Base-by-base conservation (phyloP, 2,888 invertebrate genomes). In the Gandaritis pyraliata region DNA sequence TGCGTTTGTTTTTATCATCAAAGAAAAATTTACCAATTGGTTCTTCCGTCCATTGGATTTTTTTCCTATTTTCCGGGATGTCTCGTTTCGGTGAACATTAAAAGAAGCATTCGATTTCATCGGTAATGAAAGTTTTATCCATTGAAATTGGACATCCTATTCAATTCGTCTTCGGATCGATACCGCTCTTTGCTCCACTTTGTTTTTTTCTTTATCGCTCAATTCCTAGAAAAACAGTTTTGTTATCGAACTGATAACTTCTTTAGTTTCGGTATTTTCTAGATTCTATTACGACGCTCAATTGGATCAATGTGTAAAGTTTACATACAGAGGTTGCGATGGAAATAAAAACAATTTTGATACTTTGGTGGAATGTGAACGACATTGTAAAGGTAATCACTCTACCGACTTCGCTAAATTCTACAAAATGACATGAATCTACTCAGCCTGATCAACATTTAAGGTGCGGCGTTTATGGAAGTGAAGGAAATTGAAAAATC, bases 301-400 rank as follows among this genome's bases (percentile, higher is more conserved):
- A 46, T 23, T 81, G 39, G 81, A 85, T 38, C 58, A 75, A 29
- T 88, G 88, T 58, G n/a, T 67, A 16, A 56, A 63, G 8, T 88
- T 87, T 61, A 39, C 38, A 0, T 88, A 75, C 59, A 68, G 76
- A 12, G 88, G 88, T 8, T 86, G 87, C 59, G 55, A 70, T 16
- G 82, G 81, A 0, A 87, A 87, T 64, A 72, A 77, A 60, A 88
- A 89, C 52, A 83, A 78, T 57, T 88, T 88, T 54, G 60, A 74
- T 15, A 69, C 76, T 0, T 6, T 67, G n/a, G 18, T 65, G 1
- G 78, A 83, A 6, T 88, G 88, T 55, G 78, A 85, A 65, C 71
- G 77, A 38, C 72, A 77, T 70, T 88, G 88, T 60, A 80, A 81
- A 73, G 86, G 88, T 87, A 72, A 58, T 13, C 23, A 10, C 13